Evolutionary conservation across 2,888 invertebrate species (phyloP), one percentile per base, ranked within the genome.

Genomic region (Cremastobaeus sp.): DNA sequence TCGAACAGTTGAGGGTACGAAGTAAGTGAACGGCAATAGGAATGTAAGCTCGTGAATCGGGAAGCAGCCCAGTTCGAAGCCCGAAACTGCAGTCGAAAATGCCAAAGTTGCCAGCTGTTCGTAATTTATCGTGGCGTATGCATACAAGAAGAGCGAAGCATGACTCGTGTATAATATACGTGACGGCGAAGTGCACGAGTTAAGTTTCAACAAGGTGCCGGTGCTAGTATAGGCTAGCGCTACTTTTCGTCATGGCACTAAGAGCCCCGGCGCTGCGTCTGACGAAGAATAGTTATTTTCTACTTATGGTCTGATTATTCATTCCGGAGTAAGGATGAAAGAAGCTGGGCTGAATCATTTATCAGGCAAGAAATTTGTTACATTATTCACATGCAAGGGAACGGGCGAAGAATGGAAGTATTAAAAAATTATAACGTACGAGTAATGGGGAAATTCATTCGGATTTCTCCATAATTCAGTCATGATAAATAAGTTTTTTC

Each of bases 11-110:
- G n/a, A n/a, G n/a, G n/a, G n/a, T n/a, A n/a, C n/a, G n/a, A 43
- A 62, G 54, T 55, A 14, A 30, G 41, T 59, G 12, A 28, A 43
- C 17, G 32, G 41, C 32, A 47, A 50, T 47, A 52, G 52, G 28
- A 69, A 54, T 69, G 50, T 25, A 15, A 39, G 34, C 12, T 55
- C 17, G 48, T 18, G 34, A 17, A n/a, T n/a, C n/a, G n/a, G n/a
- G 43, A 43, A 21, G 70, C 45, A 30, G 62, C 48, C 39, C 55
- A 37, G 57, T 32, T 55, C 41, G 68, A 55, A 47, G 59, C 73
- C 37, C 57, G 60, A 45, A 74, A 78, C 81, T 81, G 83, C 82
- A 82, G 84, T 84, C 83, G 81, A 84, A 85, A 84, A 84, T 84
- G 85, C 82, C 83, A 84, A 85, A 85, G 84, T 83, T 84, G 68